phyloP scores from a whole-genome alignment of 1,140 invertebrate species.

The roundworm (Caenorhabditis elegans) region DNA sequence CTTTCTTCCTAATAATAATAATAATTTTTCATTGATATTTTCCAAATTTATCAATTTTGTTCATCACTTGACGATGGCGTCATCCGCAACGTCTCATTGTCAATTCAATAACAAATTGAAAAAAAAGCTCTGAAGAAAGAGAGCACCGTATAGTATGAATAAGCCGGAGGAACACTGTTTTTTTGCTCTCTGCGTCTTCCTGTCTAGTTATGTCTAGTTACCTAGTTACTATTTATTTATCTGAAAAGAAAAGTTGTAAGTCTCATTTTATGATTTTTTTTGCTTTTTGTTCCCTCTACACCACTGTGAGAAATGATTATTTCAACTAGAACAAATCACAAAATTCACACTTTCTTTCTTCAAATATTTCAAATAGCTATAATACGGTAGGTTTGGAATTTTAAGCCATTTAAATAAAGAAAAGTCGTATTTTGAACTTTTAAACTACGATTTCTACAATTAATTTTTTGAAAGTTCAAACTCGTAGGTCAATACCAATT shows the following conservation, averaged over 20 bases:
- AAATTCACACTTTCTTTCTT: conserved; percentile 4
- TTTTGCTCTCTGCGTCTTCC: background rate
- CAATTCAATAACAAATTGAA: background rate
- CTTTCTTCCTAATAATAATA: background rate
- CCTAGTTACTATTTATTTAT: conserved; percentile 22
- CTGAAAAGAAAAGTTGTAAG: background rate
- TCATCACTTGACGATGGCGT: background rate
- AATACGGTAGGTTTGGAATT: background rate
- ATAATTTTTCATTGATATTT: conserved; percentile 19
- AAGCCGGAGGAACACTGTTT: conserved; percentile 11
- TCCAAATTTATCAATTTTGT: background rate
- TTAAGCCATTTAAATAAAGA: too few species aligned
- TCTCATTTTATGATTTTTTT: too few species aligned
- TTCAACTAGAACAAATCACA: conserved; percentile 18
- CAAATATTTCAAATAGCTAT: background rate
- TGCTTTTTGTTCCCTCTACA: background rate
- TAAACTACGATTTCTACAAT: too few species aligned
- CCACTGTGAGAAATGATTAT: background rate
- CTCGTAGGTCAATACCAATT: too few species aligned
- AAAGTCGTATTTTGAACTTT: background rate
- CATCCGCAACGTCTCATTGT: background rate
- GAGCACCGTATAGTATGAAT: conserved; percentile 29
- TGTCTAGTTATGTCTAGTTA: background rate
- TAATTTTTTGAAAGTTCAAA: background rate
- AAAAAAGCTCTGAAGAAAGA: background rate